Conservation (phyloP, 2,113 vertebrate genomes). For the Platichthys flesus region DNA sequence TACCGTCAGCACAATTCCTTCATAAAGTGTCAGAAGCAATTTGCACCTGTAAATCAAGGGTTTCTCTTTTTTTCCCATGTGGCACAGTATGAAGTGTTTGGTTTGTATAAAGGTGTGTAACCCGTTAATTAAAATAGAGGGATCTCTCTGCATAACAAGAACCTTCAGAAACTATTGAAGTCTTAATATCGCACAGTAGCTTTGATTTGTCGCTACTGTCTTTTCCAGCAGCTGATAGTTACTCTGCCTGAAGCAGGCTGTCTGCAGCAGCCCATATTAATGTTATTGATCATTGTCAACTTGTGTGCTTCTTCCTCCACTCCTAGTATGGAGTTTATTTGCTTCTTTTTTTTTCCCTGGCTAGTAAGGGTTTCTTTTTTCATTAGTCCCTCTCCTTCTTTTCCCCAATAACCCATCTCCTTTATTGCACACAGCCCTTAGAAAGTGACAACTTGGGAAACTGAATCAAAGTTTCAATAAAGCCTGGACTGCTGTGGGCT, state of each 20-base stretch:
- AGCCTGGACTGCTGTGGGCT: conserved; percentile 71
- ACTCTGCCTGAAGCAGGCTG: conserved; percentile 60
- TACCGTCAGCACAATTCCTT: neutral
- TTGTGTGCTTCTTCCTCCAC: conserved; percentile 46
- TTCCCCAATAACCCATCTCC: conserved; percentile 74
- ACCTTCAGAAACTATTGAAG: neutral
- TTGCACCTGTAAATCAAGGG: neutral
- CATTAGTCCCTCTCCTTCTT: conserved; percentile 64
- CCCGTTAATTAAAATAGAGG: conserved; percentile 6
- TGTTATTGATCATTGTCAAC: conserved; percentile 82
- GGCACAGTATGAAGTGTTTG: neutral
- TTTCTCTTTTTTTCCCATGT: neutral
- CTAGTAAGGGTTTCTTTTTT: conserved; percentile 68
- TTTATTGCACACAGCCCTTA: conserved; percentile 81
- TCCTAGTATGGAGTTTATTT: conserved; percentile 32
- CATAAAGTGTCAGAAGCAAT: neutral
- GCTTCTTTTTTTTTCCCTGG: conserved; percentile 17
- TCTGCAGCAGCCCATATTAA: conserved; percentile 73
- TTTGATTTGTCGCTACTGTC: conserved; percentile 43
- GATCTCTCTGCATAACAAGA: neutral
- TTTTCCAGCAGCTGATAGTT: conserved; percentile 57
- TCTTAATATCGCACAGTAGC: conserved; percentile 26
- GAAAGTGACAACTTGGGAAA: conserved; percentile 79
- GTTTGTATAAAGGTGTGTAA: conserved; percentile 4
- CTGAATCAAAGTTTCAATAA: conserved; percentile 83